Conservation (phyloP, 2,888 invertebrate species). For the Gymnoscelis rufifasciata region DNA sequence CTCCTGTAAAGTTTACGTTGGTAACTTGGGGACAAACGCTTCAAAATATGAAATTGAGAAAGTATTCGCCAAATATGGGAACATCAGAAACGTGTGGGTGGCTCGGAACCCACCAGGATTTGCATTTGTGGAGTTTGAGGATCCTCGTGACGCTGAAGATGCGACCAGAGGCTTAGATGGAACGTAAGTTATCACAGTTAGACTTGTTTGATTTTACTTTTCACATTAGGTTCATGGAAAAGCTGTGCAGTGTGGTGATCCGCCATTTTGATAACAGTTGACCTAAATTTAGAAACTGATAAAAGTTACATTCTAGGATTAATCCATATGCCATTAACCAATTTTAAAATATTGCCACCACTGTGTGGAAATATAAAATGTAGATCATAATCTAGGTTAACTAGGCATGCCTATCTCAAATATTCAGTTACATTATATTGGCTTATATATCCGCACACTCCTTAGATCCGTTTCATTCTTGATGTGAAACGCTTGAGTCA, state of each 20-base stretch:
- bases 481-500: slow-evolving; percentile 77
- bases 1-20: slow-evolving; percentile 95
- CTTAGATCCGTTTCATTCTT: slow-evolving; percentile 75
- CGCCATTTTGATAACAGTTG: slow-evolving; percentile 31
- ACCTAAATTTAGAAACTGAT: slow-evolving; percentile 1
- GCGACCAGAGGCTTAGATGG: slow-evolving; percentile 90
- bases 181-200: slow-evolving; percentile 56
- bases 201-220: no score
- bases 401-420: background rate
- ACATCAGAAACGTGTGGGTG: slow-evolving; percentile 94
- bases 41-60: slow-evolving; percentile 94
- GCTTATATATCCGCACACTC: slow-evolving; percentile 50
- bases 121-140: slow-evolving; percentile 94
- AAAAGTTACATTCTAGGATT: no score
- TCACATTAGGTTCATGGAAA: no score
- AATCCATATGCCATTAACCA: no score
- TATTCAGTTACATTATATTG: background rate
- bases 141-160: slow-evolving; percentile 92
- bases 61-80: slow-evolving; percentile 92
- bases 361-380: no score
- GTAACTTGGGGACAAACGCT: slow-evolving; percentile 93
- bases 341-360: no score
- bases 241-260: background rate
- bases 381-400: no score
- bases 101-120: slow-evolving; percentile 95